Evolutionary conservation across 2,113 vertebrate genomes (phyloP).

Genomic region (Hystrix cristata): DNA sequence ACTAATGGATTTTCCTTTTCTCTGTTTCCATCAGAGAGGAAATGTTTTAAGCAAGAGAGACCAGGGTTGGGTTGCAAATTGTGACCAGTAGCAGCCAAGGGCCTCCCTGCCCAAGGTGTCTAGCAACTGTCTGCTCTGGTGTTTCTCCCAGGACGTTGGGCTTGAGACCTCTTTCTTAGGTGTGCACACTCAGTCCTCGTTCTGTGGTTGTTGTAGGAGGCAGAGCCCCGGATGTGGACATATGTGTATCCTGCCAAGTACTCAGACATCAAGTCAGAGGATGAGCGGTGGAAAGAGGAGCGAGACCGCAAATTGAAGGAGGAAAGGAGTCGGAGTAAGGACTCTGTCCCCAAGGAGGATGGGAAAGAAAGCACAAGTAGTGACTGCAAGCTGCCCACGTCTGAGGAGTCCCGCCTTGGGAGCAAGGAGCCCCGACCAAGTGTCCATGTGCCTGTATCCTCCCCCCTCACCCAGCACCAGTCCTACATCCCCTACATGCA

Average conservation of each 20-base stretch:
- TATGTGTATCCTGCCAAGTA: slow-evolving; percentile 93
- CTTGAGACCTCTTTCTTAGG: neutral
- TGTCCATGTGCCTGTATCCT: slow-evolving; percentile 96
- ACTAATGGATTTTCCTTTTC: neutral
- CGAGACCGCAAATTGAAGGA: slow-evolving; percentile 98
- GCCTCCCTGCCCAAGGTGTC: neutral
- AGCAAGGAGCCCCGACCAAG: slow-evolving; percentile 96
- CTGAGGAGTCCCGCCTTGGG: slow-evolving; percentile 94
- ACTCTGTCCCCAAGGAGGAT: slow-evolving; percentile 93
- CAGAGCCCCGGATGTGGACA: slow-evolving; percentile 93
- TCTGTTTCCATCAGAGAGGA: neutral
- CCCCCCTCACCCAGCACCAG: slow-evolving; percentile 97
- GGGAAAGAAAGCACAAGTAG: slow-evolving; percentile 93
- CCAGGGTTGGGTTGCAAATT: neutral
- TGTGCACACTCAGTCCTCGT: neutral
- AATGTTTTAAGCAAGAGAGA: slow-evolving; percentile 23
- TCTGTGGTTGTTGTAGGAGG: slow-evolving; percentile 88
- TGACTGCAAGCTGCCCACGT: slow-evolving; percentile 89
- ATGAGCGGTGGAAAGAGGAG: slow-evolving; percentile 96
- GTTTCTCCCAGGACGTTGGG: neutral
- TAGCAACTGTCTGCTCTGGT: neutral
- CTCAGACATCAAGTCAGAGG: slow-evolving; percentile 94
- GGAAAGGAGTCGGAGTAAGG: slow-evolving; percentile 94
- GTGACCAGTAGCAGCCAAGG: neutral
- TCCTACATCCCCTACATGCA: slow-evolving; percentile 99